Base-by-base conservation (phyloP, 2,888 invertebrate genomes). In the Parapristionchus giblindavisi region DNA sequence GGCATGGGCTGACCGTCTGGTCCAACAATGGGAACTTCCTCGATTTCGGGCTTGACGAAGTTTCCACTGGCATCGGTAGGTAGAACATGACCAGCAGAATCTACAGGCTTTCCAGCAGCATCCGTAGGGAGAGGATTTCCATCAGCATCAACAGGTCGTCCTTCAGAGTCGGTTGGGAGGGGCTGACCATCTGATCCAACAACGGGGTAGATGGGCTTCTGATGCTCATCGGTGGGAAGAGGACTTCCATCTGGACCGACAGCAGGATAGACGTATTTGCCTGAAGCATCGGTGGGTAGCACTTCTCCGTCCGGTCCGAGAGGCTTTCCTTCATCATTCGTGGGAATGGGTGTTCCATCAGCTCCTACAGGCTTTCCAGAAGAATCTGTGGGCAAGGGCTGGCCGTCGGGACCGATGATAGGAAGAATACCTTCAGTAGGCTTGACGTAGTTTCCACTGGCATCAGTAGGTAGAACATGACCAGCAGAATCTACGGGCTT, bases 381-480 rank as follows among this genome's bases (percentile, higher is more conserved):
- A 6, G 17, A 48, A 17, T 83, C 79, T n/a, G 79, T 81, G 34
- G 78, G 76, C 17, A 80, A 60, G 0, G 79, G 78, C 11, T 76
- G 76, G 14, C 82, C 81, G 76, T 85, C 84, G 11, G 85, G 79
- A 3, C 80, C 79, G 29, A 85, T 81, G 21, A 86, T 75, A 17
- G 84, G 83, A 8, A 76, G 72, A 24, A 81, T 79, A 43, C 76
- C 83, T 11, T 79, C 76, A 5, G 58, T 68, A 1, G 81, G 81
- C 38, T 81, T 79, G 24, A 80, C n/a, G 8, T 54, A 54, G 56
- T 51, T 54, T 75, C 75, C 34, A 70, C 77, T 29, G 75, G 48
- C 17, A 56, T 29, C 29, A 79, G 65, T 76, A 17, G 66, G 58
- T 5, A 66, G 48, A 5, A 48, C 24, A 17, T 29, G 2, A 48